Evolutionary conservation across 2,797 vertebrate genomes (phyloP).

Genomic region (Sylvia borin): DNA sequence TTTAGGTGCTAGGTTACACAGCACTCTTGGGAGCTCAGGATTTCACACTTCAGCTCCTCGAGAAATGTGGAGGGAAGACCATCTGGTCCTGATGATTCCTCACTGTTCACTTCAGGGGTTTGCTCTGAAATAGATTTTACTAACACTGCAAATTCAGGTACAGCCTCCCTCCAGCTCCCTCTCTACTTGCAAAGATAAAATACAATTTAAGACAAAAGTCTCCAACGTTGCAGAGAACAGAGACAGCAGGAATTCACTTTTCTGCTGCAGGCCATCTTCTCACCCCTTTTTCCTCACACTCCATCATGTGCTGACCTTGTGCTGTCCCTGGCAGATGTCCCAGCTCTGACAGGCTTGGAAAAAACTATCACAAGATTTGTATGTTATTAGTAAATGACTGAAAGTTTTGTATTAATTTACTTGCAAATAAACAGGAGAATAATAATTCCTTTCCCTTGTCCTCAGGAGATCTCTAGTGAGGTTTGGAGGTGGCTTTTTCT

Average conservation of each 20-base stretch:
- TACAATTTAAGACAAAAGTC: background rate
- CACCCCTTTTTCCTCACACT: background rate
- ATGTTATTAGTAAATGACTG: background rate
- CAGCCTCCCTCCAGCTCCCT: background rate
- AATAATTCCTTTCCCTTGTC: background rate
- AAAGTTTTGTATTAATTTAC: background rate
- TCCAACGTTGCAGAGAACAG: background rate
- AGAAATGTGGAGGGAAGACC: conserved; percentile 38
- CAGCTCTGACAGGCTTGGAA: background rate
- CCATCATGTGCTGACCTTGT: background rate
- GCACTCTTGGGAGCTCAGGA: background rate
- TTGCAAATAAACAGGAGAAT: background rate
- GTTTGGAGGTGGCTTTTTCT: background rate
- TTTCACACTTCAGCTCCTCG: conserved; percentile 42
- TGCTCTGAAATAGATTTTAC: background rate
- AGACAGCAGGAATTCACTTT: background rate
- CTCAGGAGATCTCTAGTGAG: background rate
- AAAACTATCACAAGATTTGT: background rate
- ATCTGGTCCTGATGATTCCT: conserved; percentile 34
- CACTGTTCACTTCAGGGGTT: conserved; percentile 38
- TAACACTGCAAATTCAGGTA: background rate
- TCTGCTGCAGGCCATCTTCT: conserved; percentile 19
- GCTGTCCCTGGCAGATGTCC: background rate
- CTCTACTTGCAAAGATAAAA: background rate
- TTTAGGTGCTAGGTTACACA: conserved; percentile 58